Base-by-base conservation (phyloP, 1,140 invertebrate species). In the Drosophila sulfurigaster region DNA sequence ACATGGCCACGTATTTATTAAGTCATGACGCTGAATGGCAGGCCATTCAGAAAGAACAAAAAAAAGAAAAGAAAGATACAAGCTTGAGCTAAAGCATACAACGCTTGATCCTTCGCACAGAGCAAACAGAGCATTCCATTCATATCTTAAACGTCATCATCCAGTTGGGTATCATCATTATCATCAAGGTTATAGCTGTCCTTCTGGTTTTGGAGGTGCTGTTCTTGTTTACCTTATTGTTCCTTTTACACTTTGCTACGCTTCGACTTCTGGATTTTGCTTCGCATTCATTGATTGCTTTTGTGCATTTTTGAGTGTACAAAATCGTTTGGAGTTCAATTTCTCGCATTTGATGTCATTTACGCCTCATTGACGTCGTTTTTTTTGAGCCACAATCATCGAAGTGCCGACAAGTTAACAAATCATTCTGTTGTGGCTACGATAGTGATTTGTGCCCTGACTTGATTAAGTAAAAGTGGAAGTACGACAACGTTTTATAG, bases 1-100 rank as follows among this genome's bases (percentile, higher is more conserved):
- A 43, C 41, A 43, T 57, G 58, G 51, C 52, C 62, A 65, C 62
- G 65, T 88, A 78, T 89, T 87, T 87, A 88, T 87, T 88, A 87
- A 87, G 83, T 89, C 85, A 83, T 83, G 80, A 83, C 65, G 72
- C 51, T 46, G 67, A 67, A 72, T 62, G 72, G 52, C 64, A 74
- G 56, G 8, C 57, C 60, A 54, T 67, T 74, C 72, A 58, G 8
- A 73, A 43, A 43, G 68, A 56, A 77, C 35, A 35, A n/a, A 45
- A 58, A 28, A 43, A 76, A 28, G n/a, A 25, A 58, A 28, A 43
- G 8, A 58, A 28, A 43, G 4, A 28, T 11, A 45, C 10, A 43
- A 58, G 16, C 11, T 8, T 7, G 3, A 28, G 15, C 15, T 28
- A 63, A 41, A 72, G 58, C 64, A 64, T 67, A 52, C 57, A 77